Evolutionary conservation across 2,888 invertebrate species (phyloP).

Genomic region (Apodemia hepburni): DNA sequence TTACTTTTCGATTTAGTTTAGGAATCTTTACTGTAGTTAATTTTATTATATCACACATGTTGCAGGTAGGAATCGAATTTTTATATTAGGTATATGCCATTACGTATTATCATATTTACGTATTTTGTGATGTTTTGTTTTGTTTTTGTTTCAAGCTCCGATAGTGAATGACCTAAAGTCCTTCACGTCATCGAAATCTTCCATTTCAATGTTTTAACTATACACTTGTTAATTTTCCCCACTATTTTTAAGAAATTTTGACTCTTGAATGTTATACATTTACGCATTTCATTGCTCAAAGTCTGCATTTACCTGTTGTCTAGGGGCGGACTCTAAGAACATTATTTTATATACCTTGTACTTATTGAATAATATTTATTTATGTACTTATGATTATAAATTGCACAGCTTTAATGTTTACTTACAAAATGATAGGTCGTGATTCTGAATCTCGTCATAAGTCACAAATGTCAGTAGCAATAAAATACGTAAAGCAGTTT

Average conservation of each 20-base stretch:
- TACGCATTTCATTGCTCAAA: constrained; percentile 70
- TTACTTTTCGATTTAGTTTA: constrained; percentile 65
- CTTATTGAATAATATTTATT: constrained; percentile 69
- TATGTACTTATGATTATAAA: constrained; percentile 74
- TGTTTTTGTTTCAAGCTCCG: constrained; percentile 34
- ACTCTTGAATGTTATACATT: constrained; percentile 49
- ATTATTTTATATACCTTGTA: constrained; percentile 59
- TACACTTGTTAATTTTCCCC: constrained; percentile 71
- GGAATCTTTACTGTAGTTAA: constrained; percentile 64
- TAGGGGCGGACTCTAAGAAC: constrained; percentile 58
- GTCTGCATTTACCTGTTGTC: constrained; percentile 49
- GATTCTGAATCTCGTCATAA: constrained; percentile 80
- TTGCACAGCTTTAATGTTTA: constrained; percentile 79
- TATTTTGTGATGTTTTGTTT: constrained; percentile 53
- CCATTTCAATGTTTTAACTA: constrained; percentile 42
- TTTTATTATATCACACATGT: constrained; percentile 60
- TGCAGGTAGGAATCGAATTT: constrained; percentile 70
- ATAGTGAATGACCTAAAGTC: constrained; percentile 44
- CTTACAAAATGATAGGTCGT: constrained; percentile 79
- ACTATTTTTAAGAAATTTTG: constrained; percentile 53
- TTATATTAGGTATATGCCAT: constrained; percentile 58
- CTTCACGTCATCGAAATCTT: constrained; percentile 42
- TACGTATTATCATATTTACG: constrained; percentile 45
- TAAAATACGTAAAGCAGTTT: constrained; percentile 65
- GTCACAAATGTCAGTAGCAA: constrained; percentile 79